Conservation (phyloP, 2,888 invertebrate species). For the Eristalinus sepulchralis region DNA sequence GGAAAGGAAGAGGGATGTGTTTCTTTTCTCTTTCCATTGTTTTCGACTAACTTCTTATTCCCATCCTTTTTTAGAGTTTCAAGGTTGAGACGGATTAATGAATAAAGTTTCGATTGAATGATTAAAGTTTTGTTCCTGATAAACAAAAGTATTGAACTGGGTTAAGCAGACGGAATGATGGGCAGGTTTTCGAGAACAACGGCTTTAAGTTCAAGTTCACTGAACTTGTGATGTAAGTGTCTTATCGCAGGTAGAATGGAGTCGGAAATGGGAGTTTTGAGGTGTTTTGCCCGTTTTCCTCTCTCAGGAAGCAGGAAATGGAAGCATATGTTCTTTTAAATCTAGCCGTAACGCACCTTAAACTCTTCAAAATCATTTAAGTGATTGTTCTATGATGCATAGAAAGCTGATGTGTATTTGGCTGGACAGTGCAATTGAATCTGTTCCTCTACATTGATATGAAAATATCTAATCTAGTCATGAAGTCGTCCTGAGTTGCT, state of each 20-base stretch:
- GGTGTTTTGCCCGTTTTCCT: too few relatives aligned
- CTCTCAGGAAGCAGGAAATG: too few relatives aligned
- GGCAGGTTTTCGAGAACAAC: slow-evolving; percentile 38
- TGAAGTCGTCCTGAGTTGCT: too few relatives aligned
- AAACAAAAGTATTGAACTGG: slow-evolving; percentile 45
- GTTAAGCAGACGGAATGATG: slow-evolving; percentile 35
- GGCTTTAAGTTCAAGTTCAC: slow-evolving; percentile 34
- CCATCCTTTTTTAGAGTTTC: slow-evolving; percentile 46
- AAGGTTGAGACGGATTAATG: slow-evolving; percentile 69
- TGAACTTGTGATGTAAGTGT: slow-evolving; percentile 7
- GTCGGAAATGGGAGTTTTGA: not conserved
- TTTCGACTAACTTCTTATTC: slow-evolving; percentile 34
- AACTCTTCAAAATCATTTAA: too few relatives aligned
- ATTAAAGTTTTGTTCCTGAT: slow-evolving; percentile 64
- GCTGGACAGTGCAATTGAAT: too few relatives aligned
- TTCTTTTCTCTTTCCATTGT: slow-evolving; percentile 14
- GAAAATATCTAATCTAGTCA: too few relatives aligned
- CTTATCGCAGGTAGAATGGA: not conserved
- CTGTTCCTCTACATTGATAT: too few relatives aligned
- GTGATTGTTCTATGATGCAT: too few relatives aligned
- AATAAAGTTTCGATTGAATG: slow-evolving; percentile 65
- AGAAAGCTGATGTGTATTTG: too few relatives aligned
- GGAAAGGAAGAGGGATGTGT: not conserved
- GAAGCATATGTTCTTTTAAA: too few relatives aligned
- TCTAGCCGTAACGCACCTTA: too few relatives aligned